phyloP scores from a whole-genome alignment of 2,113 vertebrate species.

The Ameiurus melas region DNA sequence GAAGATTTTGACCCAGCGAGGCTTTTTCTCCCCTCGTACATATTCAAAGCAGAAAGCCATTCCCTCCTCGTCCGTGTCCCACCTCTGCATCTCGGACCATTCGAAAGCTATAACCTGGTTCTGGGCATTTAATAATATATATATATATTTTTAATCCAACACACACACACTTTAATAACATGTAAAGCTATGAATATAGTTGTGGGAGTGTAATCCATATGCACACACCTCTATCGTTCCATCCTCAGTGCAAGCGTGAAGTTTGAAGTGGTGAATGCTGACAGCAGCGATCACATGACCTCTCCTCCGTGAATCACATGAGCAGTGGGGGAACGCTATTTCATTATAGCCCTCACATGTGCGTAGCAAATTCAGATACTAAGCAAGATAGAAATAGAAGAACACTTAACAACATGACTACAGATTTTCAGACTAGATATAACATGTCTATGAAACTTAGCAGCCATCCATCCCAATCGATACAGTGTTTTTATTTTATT shows the following conservation, averaged over 20 bases:
- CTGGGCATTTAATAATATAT: conserved; percentile 64
- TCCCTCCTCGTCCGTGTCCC: conserved; percentile 97
- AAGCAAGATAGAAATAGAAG: conserved; percentile 15
- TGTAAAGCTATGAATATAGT: background rate
- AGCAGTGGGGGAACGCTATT: conserved; percentile 92
- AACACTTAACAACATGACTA: background rate
- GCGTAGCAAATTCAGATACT: conserved; percentile 93
- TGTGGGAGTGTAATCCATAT: background rate
- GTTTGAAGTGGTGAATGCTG: conserved; percentile 94
- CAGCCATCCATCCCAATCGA: background rate
- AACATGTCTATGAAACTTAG: background rate
- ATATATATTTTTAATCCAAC: too few species aligned
- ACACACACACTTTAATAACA: background rate
- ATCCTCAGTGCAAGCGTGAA: conserved; percentile 94
- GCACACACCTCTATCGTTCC: conserved; percentile 87
- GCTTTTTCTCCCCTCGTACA: conserved; percentile 90
- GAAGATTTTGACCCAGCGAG: conserved; percentile 90
- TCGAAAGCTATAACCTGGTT: conserved; percentile 96
- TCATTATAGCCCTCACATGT: conserved; percentile 95
- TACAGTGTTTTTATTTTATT: background rate
- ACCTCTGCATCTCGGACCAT: conserved; percentile 96
- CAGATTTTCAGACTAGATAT: background rate
- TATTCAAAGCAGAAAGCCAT: conserved; percentile 99
- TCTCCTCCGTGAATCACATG: conserved; percentile 92
- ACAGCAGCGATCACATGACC: conserved; percentile 93